These are phyloP conservation scores for crab-eating macaque (Macaca fascicularis) DNA, from an alignment of 2,113 vertebrate species.

Conservation along the genomic window T2T-MFA8v1.1 NC_088376.1:79050501-79051000, in stretches of 20 bases:
- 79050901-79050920: not conserved
- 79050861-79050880: not conserved
- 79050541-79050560: not conserved
- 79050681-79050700: not conserved
- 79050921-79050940: not conserved
- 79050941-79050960: not conserved
- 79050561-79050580: not conserved
- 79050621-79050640: constrained; percentile 4
- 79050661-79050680: not conserved
- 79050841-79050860: not conserved
- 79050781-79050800: not conserved
- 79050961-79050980: not conserved
- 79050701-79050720: not conserved
- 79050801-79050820: not conserved
- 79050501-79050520: not conserved
- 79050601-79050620: not conserved
- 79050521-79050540: constrained; percentile 26
- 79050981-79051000: not conserved
- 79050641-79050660: not conserved
- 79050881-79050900: not conserved
- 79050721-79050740: not conserved
- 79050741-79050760: not conserved
- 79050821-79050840: not conserved
- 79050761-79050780: not conserved
- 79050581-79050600: constrained; percentile 1